These are phyloP conservation scores for Meles meles DNA, from an alignment of 2,113 vertebrate genomes.

Conservation along the genomic window DNA sequence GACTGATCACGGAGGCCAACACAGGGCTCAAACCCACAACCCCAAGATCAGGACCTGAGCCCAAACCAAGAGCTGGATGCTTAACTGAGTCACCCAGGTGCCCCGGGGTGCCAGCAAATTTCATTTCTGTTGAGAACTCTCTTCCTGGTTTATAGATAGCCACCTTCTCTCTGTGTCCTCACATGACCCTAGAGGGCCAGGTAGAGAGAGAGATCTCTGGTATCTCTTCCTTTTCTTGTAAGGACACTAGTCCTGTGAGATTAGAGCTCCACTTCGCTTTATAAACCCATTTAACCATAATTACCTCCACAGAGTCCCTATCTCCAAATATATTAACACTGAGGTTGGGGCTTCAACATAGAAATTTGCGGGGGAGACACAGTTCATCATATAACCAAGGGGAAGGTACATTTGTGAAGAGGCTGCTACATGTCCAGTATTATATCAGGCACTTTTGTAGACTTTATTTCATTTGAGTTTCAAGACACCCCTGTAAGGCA, in stretches of 20 bases:
- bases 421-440: rapidly evolving
- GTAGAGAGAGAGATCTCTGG: too few species aligned
- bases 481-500: neutral
- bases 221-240: neutral
- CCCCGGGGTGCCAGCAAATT: neutral
- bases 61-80: neutral
- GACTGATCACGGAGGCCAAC: neutral
- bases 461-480: neutral
- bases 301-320: neutral
- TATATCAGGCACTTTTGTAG: neutral
- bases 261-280: neutral
- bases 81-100: neutral
- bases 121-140: neutral
- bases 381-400: neutral
- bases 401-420: neutral
- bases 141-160: neutral
- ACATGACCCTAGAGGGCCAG: neutral
- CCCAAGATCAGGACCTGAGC: neutral
- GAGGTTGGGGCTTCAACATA: neutral
- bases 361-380: neutral
- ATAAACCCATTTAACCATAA: neutral
- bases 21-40: neutral
- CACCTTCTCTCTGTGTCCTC: neutral
- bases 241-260: neutral
- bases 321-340: neutral